These are phyloP conservation scores for Pygocentrus nattereri DNA, from an alignment of 2,797 vertebrate genomes.

Conservation along the genomic window DNA sequence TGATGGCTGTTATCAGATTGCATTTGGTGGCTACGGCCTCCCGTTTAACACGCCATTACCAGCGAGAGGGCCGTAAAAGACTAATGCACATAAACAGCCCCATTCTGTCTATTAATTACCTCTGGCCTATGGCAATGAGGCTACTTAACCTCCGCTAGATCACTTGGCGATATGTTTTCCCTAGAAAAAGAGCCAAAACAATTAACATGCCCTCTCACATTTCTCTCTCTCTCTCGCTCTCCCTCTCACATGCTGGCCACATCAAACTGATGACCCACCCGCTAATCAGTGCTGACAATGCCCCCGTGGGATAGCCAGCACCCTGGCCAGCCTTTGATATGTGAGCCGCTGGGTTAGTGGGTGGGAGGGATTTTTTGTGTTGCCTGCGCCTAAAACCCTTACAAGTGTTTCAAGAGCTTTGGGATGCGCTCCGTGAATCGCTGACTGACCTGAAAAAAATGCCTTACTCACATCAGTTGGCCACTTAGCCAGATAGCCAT, in stretches of 20 bases:
- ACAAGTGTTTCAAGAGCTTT: constrained; percentile 36
- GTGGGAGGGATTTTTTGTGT: constrained; percentile 36
- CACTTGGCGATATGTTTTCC: constrained; percentile 90
- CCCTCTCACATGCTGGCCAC: constrained; percentile 72
- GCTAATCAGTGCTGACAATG: constrained; percentile 78
- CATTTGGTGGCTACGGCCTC: constrained; percentile 43
- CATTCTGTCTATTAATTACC: constrained; percentile 75
- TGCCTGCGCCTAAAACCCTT: constrained; percentile 21
- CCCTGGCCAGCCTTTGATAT: constrained; percentile 71
- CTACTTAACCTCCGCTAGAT: constrained; percentile 82
- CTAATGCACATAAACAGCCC: constrained; percentile 64
- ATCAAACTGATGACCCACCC: constrained; percentile 80
- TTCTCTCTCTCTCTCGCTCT: constrained; percentile 78
- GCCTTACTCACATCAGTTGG: background rate
- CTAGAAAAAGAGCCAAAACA: constrained; percentile 89
- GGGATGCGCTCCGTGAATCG: constrained; percentile 7
- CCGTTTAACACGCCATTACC: constrained; percentile 68
- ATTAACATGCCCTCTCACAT: constrained; percentile 91
- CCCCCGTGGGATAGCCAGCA: constrained; percentile 73
- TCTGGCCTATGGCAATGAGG: constrained; percentile 76
- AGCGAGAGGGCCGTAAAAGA: constrained; percentile 65
- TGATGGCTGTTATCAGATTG: constrained; percentile 65
- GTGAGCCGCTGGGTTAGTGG: constrained; percentile 45
- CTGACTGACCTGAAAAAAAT: background rate
- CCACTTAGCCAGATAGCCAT: background rate